Conservation (phyloP, 2,797 vertebrate species). For the Ctenochaetus hawaiiensis region DNA sequence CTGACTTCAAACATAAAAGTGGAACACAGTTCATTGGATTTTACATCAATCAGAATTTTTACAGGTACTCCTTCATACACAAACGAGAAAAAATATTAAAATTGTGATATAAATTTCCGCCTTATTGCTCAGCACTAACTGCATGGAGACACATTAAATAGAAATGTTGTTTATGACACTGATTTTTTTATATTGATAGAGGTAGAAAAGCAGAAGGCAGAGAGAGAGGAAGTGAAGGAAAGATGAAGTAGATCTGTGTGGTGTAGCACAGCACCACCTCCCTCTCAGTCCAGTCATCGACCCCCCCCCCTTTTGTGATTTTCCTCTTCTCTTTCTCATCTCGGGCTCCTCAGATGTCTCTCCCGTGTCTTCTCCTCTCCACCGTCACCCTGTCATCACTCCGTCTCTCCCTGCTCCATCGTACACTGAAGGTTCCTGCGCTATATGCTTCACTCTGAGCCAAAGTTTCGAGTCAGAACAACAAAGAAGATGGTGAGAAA, state of each 20-base stretch:
- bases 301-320: constrained; percentile 20
- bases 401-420: constrained; percentile 10
- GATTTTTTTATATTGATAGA: not conserved
- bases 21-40: not conserved
- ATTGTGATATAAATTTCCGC: not conserved
- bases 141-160: not conserved
- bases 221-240: not conserved
- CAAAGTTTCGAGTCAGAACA: constrained; percentile 40
- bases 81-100: not conserved
- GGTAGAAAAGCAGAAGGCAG: too few relatives aligned
- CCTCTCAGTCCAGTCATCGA: constrained; percentile 16
- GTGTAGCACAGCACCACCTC: not conserved
- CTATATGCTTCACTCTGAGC: constrained; percentile 9
- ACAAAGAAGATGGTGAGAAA: constrained; percentile 30
- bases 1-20: not conserved
- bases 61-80: not conserved
- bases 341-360: not conserved
- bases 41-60: too few relatives aligned
- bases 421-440: not conserved
- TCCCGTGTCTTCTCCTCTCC: constrained; percentile 12
- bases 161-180: not conserved
- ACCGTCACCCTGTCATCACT: constrained; percentile 42
- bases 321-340: constrained; percentile 1
- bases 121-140: not conserved
- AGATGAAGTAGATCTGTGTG: constrained; percentile 2